Conservation (phyloP, 2,113 vertebrate genomes). For the Danio rerio region GRCz12tu NC_133197.1:18394001-18394500, state of each 20-base stretch:
- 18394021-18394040: conserved; percentile 61
- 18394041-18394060: conserved; percentile 59
- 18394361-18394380: conserved; percentile 17
- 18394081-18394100: conserved; percentile 61
- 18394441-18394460: conserved; percentile 13
- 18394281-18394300: conserved; percentile 69
- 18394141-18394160: conserved; percentile 72
- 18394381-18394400: background rate
- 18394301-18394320: conserved; percentile 73
- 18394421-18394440: conserved; percentile 47
- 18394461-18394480: background rate
- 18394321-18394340: conserved; percentile 46
- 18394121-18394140: conserved; percentile 79
- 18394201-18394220: conserved; percentile 71
- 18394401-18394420: conserved; percentile 34
- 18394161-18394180: conserved; percentile 72
- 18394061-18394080: conserved; percentile 71
- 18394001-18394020: conserved; percentile 33
- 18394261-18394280: conserved; percentile 73
- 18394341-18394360: background rate
- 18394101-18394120: conserved; percentile 65
- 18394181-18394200: conserved; percentile 77
- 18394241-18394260: conserved; percentile 55
- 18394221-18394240: conserved; percentile 49
- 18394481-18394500: background rate